phyloP scores from a whole-genome alignment of 2,797 vertebrate genomes.

The Podarcis siculus region DNA sequence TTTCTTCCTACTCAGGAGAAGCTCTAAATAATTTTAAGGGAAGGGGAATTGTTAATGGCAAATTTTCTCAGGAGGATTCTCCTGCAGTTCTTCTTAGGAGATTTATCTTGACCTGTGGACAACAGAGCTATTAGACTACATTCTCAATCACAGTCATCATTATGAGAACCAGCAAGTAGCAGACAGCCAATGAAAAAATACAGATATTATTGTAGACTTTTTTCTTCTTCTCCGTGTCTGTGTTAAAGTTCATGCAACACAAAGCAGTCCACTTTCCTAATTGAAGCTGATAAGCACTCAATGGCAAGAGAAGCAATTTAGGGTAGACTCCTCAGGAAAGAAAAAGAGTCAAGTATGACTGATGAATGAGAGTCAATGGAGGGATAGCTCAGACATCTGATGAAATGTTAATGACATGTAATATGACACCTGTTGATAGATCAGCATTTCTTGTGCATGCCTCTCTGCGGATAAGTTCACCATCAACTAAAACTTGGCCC shows the following conservation, averaged over 20 bases:
- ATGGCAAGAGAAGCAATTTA: background rate
- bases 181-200: background rate
- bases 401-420: conserved; percentile 28
- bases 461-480: background rate
- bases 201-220: background rate
- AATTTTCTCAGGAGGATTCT: background rate
- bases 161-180: background rate
- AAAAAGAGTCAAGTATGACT: background rate
- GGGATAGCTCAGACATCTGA: background rate
- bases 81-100: background rate
- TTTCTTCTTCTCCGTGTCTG: background rate
- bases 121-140: background rate
- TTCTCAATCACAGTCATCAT: background rate
- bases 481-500: background rate
- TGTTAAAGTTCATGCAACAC: background rate
- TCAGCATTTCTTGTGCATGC: background rate
- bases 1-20: background rate
- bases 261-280: background rate
- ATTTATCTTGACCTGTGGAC: background rate
- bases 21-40: background rate
- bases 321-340: background rate
- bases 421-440: background rate
- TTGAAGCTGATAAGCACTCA: background rate
- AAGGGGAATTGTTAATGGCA: background rate
- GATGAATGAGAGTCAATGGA: background rate